phyloP scores from a whole-genome alignment of 1,140 invertebrate species.

The Protaetia brevitarsis region DNA sequence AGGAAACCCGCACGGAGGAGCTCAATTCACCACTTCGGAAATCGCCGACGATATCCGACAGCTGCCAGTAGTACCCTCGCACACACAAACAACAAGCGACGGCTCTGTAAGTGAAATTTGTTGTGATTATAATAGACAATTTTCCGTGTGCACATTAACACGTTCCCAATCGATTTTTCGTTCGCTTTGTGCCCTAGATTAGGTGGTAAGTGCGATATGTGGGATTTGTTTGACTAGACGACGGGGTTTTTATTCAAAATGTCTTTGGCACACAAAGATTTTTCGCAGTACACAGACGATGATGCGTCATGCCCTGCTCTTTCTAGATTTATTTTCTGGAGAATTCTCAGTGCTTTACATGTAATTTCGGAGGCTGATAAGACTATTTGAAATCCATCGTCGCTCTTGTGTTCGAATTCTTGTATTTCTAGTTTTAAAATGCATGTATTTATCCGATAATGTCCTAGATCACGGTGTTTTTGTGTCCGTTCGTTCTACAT shows the following conservation, averaged over 20 bases:
- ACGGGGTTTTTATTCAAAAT: neutral
- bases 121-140: slow-evolving; percentile 26
- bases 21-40: slow-evolving; percentile 19
- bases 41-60: slow-evolving; percentile 21
- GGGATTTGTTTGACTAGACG: slow-evolving; percentile 1
- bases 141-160: slow-evolving; percentile 22
- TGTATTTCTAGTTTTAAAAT: neutral
- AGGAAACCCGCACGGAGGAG: neutral
- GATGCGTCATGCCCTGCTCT: slow-evolving; percentile 21
- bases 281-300: neutral
- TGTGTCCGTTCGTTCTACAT: neutral
- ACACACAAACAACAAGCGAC: slow-evolving; percentile 23
- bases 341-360: neutral
- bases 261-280: slow-evolving; percentile 15
- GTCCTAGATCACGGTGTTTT: neutral
- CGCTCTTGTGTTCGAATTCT: neutral
- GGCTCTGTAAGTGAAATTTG: slow-evolving; percentile 26
- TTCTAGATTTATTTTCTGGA: slow-evolving; percentile 21
- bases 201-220: slow-evolving; percentile 15
- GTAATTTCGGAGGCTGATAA: too few species aligned
- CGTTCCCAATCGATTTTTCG: neutral
- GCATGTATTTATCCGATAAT: neutral
- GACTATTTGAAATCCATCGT: too few species aligned
- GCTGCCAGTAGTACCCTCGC: slow-evolving; percentile 21
- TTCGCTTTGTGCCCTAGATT: slow-evolving; percentile 4